Evolutionary conservation across 1,140 invertebrate genomes (phyloP), one percentile per base, ranked within the genome.

Genomic region (Patella vulgata): DNA sequence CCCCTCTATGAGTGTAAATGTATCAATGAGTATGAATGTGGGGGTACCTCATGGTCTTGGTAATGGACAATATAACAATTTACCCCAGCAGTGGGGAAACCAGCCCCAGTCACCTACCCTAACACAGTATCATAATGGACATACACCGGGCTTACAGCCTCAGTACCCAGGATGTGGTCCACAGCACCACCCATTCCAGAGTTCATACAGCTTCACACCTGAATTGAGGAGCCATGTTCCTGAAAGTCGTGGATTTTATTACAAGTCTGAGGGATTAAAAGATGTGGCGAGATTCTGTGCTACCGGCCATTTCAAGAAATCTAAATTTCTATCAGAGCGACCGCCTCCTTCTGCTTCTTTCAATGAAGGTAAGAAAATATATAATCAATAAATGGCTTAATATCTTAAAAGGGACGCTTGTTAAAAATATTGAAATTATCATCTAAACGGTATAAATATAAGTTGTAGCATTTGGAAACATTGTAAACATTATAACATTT

Each of bases 1-100:
- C 81, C 92, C 92, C 19, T 91, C 91, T 64, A 97, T 97, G 94
- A 94, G 92, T 74, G 94, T 97, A 59, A 97, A 97, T 78, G 94
- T 97, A 0, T 95, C 93, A 58, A 96, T 97, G 95, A 96, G 95
- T 81, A 97, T 97, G 95, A 97, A 95, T 21, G 96, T 96, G 90
- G 84, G 84, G 5, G 76, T 87, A 55, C 81, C 78, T 23, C 70
- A 68, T 1, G 60, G 70, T 44, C 66, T 93, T 92, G 81, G 92
- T 8, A 66, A 74, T 25, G 62, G 44, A 2, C 66, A 71, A 39
- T 76, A 74, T 60, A 73, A 75, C 55, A 44, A 50, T 27, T 28
- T 44, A 1, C 63, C 43, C 28, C 77, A 73, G 44, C 73, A 75
- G 52, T 77, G 72, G 75, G 52, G 66, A 25, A 39, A 65, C 9